Base-by-base conservation (phyloP, 2,797 vertebrate species). In the Siniperca undulata region DNA sequence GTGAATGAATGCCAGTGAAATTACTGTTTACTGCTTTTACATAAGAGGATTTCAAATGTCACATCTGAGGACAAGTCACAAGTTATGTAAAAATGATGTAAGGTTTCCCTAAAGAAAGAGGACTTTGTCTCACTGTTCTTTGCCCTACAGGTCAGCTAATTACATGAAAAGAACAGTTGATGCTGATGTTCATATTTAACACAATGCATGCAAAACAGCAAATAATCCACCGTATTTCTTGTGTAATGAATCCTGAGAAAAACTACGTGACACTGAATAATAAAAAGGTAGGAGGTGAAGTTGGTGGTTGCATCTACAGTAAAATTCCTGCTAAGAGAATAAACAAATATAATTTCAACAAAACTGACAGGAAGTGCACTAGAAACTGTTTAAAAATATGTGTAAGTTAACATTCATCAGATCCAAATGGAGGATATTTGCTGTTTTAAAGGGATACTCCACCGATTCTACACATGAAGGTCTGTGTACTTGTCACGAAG, bases 1-100 rank as follows among this genome's bases (percentile, higher is more conserved):
- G 40, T 42, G 70, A 78, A 60, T 48, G 34, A 48, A 22, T n/a
- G 3, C 27, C 60, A 58, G 52, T 65, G 44, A 60, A 60, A 50
- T 58, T 16, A 38, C 62, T n/a, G 38, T 69, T 77, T 27, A 59
- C 62, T 62, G 22, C 61, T 48, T 34, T 38, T 13, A n/a, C 46
- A 44, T 50, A 2, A 52, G 9, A 14, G 16, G 14, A 56, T 48
- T 66, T 66, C 11, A 56, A 14, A 53, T n/a, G 38, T 71, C 22
- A 48, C 48, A 71, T 40, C 70, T 42, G 40, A 70, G 38, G 66
- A 56, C 38, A 40, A 30, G 30, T 61, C n/a, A 53, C 16, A 46
- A 34, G 6, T 16, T 64, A 48, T 14, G 10, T 30, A 16, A 34
- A 16, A 7, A 22, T 50, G 11, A 46, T 42, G 22, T 1, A 16